Percentiles rank a stretch among this genome's conserved stretches.
These are phyloP conservation scores for Maniola jurtina DNA, from an alignment of 1,140 invertebrate species.

Conservation along the genomic window DNA sequence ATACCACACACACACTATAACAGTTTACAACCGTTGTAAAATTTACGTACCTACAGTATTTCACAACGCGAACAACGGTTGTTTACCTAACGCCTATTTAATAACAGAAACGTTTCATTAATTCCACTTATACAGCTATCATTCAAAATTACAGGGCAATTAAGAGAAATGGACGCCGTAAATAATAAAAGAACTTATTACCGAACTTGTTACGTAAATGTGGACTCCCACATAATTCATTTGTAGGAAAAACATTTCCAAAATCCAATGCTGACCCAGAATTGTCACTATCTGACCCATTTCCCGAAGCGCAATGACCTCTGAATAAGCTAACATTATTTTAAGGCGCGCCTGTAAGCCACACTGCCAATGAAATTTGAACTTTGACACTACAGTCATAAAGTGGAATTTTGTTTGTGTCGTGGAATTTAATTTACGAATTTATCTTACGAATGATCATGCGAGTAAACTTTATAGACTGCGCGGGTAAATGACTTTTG, in stretches of 20 bases:
- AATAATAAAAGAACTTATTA: slow-evolving; percentile 17
- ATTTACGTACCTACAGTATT: not conserved
- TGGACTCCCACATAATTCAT: slow-evolving; percentile 44
- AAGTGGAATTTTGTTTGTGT: slow-evolving; percentile 28
- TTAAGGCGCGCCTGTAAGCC: slow-evolving; percentile 51
- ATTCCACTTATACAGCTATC: slow-evolving; percentile 16
- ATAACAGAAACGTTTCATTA: slow-evolving; percentile 8
- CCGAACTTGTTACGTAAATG: slow-evolving; percentile 11
- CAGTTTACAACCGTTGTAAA: not conserved
- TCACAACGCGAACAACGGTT: not conserved
- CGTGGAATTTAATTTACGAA: slow-evolving; percentile 68
- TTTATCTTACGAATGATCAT: slow-evolving; percentile 70
- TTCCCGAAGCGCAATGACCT: slow-evolving; percentile 54
- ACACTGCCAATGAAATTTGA: slow-evolving; percentile 24
- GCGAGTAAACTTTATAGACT: slow-evolving; percentile 65
- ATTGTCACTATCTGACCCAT: slow-evolving; percentile 66
- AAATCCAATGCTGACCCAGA: slow-evolving; percentile 49
- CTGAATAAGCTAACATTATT: slow-evolving; percentile 50
- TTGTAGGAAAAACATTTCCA: slow-evolving; percentile 45
- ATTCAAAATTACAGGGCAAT: slow-evolving; percentile 20
- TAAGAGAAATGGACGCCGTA: slow-evolving; percentile 16
- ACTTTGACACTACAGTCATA: slow-evolving; percentile 26
- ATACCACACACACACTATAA: not conserved
- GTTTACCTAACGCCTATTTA: slow-evolving; percentile 9
- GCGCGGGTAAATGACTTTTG: slow-evolving; percentile 51